Conservation (phyloP, 2,888 invertebrate genomes). For the Panopea generosa region DNA sequence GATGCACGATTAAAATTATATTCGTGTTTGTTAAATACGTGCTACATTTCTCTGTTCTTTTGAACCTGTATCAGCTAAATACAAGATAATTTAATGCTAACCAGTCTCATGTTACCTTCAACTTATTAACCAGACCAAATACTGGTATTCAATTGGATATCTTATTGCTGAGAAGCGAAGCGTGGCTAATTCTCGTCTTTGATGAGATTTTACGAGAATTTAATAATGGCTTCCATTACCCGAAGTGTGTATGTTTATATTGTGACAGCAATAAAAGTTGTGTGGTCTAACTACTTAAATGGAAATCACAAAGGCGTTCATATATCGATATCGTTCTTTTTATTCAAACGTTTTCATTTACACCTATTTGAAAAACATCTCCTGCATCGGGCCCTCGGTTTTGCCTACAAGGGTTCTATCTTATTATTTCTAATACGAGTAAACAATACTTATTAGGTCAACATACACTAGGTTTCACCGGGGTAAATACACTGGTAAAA, state of each 20-base stretch:
- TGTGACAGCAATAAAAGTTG: constrained; percentile 34
- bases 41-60: constrained; percentile 18
- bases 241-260: constrained; percentile 19
- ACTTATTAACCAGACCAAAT: constrained; percentile 13
- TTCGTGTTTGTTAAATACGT: constrained; percentile 17
- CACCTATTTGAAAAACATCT: constrained; percentile 1
- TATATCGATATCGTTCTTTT: too few relatives aligned
- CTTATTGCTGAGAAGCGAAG: constrained; percentile 36
- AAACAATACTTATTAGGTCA: too few relatives aligned
- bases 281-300: constrained; percentile 26
- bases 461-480: too few relatives aligned
- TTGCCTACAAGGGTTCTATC: too few relatives aligned
- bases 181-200: constrained; percentile 46
- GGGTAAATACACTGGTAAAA: too few relatives aligned
- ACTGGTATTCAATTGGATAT: constrained; percentile 13
- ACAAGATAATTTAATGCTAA: constrained; percentile 7
- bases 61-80: constrained; percentile 12
- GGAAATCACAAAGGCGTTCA: too few relatives aligned
- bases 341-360: constrained; percentile 17
- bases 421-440: too few relatives aligned
- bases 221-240: constrained; percentile 49
- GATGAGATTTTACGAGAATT: constrained; percentile 46
- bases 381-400: too few relatives aligned
- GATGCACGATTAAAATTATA: constrained; percentile 3
- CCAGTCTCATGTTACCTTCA: constrained; percentile 24